A percentile compares a stretch with the other conserved stretches of the same genome.
These are phyloP conservation scores for Cenopis cana DNA, from an alignment of 2,888 invertebrate species.

Conservation along the genomic window DNA sequence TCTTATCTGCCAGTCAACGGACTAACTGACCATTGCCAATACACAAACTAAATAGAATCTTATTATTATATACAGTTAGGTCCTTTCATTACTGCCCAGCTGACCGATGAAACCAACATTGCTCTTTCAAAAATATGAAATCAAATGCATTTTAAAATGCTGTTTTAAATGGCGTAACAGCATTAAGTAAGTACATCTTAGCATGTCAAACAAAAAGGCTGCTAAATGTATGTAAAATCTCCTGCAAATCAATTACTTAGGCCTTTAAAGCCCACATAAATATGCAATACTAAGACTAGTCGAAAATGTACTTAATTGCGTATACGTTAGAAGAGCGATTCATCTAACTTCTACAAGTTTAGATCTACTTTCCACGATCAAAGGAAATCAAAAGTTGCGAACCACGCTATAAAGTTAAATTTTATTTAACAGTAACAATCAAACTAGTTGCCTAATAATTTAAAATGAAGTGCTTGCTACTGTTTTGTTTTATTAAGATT, in stretches of 20 bases:
- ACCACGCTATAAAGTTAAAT: conserved; percentile 18
- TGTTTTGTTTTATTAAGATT: conserved; percentile 59
- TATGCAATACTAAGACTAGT: not conserved
- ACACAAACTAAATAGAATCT: not conserved
- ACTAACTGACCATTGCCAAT: conserved; percentile 8
- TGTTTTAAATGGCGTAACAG: not conserved
- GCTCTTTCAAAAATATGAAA: not conserved
- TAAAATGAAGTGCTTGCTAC: conserved; percentile 42
- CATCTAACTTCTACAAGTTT: not conserved
- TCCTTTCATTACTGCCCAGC: not conserved
- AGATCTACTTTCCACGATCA: not conserved
- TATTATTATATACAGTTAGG: not conserved
- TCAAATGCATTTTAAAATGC: not conserved
- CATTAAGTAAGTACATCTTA: conserved; percentile 3
- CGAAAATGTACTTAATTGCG: not conserved
- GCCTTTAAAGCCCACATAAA: conserved; percentile 20
- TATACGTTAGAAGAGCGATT: not conserved
- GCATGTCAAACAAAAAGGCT: conserved; percentile 1
- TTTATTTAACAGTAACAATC: conserved; percentile 4
- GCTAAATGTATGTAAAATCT: not conserved
- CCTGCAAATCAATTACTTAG: conserved; percentile 12
- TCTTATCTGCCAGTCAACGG: conserved; percentile 24
- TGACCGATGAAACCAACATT: not conserved
- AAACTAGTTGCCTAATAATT: conserved; percentile 42
- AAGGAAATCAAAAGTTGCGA: conserved; percentile 1